These are phyloP conservation scores for Manis javanica DNA, from an alignment of 2,797 vertebrate species.

Conservation along the genomic window DNA sequence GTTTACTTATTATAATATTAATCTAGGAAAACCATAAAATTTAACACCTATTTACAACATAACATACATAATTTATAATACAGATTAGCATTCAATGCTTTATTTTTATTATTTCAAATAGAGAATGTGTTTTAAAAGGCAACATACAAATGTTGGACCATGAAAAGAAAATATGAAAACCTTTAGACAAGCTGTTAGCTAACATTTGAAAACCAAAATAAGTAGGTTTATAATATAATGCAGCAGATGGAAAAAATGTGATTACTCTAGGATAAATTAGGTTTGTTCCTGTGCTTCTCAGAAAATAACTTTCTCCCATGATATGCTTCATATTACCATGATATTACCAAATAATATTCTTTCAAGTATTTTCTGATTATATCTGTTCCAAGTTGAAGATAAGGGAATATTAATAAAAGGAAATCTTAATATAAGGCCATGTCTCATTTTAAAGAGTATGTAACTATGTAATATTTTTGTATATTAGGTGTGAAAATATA, in stretches of 20 bases:
- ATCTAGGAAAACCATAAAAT: neutral
- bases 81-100: neutral
- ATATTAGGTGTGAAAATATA: neutral
- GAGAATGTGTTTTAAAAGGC: slow-evolving; percentile 67
- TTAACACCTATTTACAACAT: neutral
- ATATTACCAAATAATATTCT: neutral
- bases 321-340: neutral
- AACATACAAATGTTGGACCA: slow-evolving; percentile 76
- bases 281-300: slow-evolving; percentile 18
- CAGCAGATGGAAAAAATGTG: slow-evolving; percentile 89
- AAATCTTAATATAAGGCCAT: neutral
- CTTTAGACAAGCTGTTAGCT: slow-evolving; percentile 87
- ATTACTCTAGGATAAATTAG: slow-evolving; percentile 78
- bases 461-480: neutral
- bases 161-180: slow-evolving; percentile 84
- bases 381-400: neutral
- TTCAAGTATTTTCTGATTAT: slow-evolving; percentile 6
- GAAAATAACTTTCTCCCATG: slow-evolving; percentile 1
- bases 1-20: neutral
- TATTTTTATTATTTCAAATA: slow-evolving; percentile 61
- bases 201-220: slow-evolving; percentile 87
- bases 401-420: neutral
- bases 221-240: slow-evolving; percentile 86
- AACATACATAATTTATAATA: neutral
- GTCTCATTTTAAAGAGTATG: neutral